Conservation (phyloP, 2,113 vertebrate genomes). For the Struthidea cinerea region DNA sequence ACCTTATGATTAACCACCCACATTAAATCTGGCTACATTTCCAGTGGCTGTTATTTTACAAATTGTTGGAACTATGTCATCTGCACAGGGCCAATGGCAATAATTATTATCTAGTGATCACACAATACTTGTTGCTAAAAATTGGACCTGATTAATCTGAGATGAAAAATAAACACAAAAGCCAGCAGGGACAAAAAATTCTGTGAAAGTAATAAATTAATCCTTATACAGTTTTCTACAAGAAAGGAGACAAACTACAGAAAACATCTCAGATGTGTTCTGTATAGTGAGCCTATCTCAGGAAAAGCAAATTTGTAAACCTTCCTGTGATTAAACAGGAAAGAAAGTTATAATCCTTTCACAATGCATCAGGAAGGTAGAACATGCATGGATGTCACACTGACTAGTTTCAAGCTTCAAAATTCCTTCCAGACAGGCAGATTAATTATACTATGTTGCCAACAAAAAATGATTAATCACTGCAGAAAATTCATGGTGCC, state of each 20-base stretch:
- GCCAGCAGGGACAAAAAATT: background rate
- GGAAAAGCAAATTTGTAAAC: background rate
- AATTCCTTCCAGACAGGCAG: background rate
- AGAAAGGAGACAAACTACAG: background rate
- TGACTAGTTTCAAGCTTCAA: background rate
- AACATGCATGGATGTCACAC: background rate
- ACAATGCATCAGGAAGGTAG: background rate
- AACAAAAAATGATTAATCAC: background rate
- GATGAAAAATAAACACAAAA: background rate
- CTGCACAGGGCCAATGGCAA: background rate
- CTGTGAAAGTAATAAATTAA: background rate
- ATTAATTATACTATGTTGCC: background rate
- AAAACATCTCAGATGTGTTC: background rate
- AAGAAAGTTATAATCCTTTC: background rate
- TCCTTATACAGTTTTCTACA: background rate
- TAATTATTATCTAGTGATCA: background rate
- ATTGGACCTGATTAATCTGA: background rate
- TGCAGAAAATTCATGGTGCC: background rate
- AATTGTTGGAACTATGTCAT: constrained; percentile 18
- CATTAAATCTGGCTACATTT: constrained; percentile 17
- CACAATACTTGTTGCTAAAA: background rate
- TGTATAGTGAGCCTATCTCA: background rate
- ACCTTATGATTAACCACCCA: constrained; percentile 36
- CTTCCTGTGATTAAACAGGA: background rate
- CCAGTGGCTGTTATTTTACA: background rate